A percentile compares a stretch with the other conserved stretches of the same genome.
These are phyloP conservation scores for Crioceris asparagi DNA, from an alignment of 2,888 invertebrate genomes.

Conservation along the genomic window DNA sequence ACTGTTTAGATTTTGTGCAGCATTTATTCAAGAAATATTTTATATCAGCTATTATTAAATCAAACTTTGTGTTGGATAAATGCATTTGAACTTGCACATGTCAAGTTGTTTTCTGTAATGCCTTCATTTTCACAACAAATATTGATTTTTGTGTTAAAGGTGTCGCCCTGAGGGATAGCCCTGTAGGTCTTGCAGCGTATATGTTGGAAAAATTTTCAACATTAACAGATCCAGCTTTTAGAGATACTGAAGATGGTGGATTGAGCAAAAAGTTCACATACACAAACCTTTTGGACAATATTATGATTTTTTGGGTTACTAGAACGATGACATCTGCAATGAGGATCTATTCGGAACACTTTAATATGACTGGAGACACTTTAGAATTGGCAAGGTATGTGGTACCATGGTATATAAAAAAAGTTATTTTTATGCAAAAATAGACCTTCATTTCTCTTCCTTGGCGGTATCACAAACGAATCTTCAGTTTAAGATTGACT, in stretches of 20 bases:
- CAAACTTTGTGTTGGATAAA: background rate
- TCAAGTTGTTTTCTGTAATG: too few species aligned
- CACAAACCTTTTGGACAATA: constrained; percentile 64
- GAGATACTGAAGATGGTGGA: constrained; percentile 51
- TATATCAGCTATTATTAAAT: background rate
- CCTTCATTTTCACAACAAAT: too few species aligned
- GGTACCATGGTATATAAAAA: too few species aligned
- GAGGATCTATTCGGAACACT: constrained; percentile 67
- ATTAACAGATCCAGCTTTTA: constrained; percentile 51
- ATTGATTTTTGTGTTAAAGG: constrained; percentile 39
- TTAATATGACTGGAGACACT: too few species aligned
- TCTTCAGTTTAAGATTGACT: too few species aligned
- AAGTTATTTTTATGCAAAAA: too few species aligned
- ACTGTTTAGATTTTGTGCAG: background rate
- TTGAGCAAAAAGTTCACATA: constrained; percentile 53
- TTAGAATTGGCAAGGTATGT: too few species aligned
- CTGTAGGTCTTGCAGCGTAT: constrained; percentile 79
- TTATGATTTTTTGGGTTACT: constrained; percentile 75
- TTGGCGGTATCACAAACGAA: too few species aligned
- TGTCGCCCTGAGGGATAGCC: constrained; percentile 60
- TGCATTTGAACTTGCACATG: too few species aligned
- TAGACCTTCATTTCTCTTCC: too few species aligned
- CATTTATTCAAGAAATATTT: background rate
- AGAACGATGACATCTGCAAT: constrained; percentile 63
- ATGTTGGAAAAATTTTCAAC: constrained; percentile 81